Conservation (phyloP, 2,888 invertebrate genomes). For the Eristalinus sepulchralis region DNA sequence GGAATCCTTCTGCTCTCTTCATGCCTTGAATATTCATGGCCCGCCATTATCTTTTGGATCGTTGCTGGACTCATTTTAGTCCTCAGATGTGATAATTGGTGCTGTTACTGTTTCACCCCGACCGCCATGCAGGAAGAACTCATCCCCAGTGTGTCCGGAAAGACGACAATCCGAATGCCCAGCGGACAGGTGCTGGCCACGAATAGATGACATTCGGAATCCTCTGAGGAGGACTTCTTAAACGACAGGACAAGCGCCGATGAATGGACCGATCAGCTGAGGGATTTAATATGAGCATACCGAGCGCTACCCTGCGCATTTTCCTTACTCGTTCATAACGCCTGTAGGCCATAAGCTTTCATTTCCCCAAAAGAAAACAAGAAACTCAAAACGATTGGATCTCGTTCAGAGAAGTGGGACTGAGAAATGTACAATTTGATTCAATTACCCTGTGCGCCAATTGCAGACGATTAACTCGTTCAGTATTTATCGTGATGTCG, state of each 20-base stretch:
- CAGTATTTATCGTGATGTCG: slow-evolving; percentile 29
- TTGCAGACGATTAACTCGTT: neutral
- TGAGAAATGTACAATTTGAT: neutral
- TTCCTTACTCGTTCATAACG: neutral
- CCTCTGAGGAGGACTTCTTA: slow-evolving; percentile 79
- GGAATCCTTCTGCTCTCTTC: slow-evolving; percentile 77
- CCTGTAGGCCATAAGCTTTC: neutral
- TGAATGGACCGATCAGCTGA: slow-evolving; percentile 74
- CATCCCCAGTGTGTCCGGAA: slow-evolving; percentile 79
- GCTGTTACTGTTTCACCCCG: slow-evolving; percentile 79
- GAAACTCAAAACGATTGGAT: neutral
- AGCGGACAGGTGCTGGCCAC: slow-evolving; percentile 74
- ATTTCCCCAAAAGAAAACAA: neutral
- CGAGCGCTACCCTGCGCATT: neutral
- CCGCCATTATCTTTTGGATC: slow-evolving; percentile 79
- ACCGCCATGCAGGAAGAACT: slow-evolving; percentile 76
- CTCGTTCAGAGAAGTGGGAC: neutral
- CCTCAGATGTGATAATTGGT: slow-evolving; percentile 79
- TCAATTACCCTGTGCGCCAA: neutral
- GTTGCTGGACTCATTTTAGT: slow-evolving; percentile 77
- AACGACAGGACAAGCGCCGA: slow-evolving; percentile 77
- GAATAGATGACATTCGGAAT: slow-evolving; percentile 81
- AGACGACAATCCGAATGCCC: slow-evolving; percentile 78
- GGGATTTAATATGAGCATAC: slow-evolving; percentile 55
- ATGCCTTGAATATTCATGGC: slow-evolving; percentile 79